Evolutionary conservation across 1,140 invertebrate genomes (phyloP).

Genomic region (Hydropsyche tenuis): DNA sequence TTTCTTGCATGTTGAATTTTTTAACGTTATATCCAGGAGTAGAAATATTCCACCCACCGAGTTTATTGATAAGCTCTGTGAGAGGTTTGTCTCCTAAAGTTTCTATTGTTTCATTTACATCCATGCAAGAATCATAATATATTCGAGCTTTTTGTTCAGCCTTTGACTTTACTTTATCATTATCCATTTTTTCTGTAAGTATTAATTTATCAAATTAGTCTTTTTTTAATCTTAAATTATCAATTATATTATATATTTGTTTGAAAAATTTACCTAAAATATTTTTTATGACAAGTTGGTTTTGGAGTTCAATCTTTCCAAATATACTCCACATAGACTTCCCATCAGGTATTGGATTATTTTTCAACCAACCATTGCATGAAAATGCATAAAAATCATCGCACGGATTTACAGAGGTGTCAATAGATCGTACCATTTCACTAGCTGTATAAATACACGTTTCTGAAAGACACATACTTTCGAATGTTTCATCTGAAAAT

Average conservation of each 20-base stretch:
- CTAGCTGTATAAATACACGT: conserved; percentile 87
- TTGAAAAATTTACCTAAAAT: conserved; percentile 73
- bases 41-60: conserved; percentile 80
- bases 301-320: conserved; percentile 89
- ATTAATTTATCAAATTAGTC: conserved; percentile 32
- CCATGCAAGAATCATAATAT: conserved; percentile 94
- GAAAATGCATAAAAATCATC: conserved; percentile 95
- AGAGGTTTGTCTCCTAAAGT: conserved; percentile 81
- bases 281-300: conserved; percentile 91
- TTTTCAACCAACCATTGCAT: conserved; percentile 91
- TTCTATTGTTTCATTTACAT: conserved; percentile 91
- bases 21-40: conserved; percentile 64
- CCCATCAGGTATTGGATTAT: conserved; percentile 91
- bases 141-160: conserved; percentile 88
- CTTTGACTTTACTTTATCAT: conserved; percentile 70
- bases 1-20: conserved; percentile 79
- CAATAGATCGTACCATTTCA: conserved; percentile 84
- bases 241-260: conserved; percentile 8
- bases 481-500: conserved; percentile 52
- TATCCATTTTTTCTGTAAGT: conserved; percentile 48
- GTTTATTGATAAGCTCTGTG: conserved; percentile 72
- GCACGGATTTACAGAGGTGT: conserved; percentile 83
- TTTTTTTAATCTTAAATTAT: conserved; percentile 15
- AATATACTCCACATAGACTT: conserved; percentile 96
- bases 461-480: conserved; percentile 73